These are phyloP conservation scores for Pristionchus exspectatus DNA, from an alignment of 2,888 invertebrate species.

Conservation along the genomic window DNA sequence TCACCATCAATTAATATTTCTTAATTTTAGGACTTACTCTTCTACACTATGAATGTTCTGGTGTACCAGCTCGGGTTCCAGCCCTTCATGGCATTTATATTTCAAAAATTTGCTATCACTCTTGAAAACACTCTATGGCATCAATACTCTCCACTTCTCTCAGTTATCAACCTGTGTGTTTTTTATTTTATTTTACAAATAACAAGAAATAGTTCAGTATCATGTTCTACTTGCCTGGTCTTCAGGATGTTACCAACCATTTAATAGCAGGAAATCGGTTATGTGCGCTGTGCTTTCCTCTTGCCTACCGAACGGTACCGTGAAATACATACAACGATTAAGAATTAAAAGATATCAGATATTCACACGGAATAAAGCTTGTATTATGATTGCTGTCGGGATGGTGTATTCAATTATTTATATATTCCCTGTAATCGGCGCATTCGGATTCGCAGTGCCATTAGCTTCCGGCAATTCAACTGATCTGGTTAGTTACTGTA, in stretches of 20 bases:
- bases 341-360: not conserved
- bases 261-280: slow-evolving; percentile 4
- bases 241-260: not conserved
- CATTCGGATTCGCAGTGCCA: not conserved
- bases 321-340: not conserved
- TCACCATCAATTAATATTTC: not conserved
- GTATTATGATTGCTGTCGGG: not conserved
- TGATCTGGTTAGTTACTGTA: not conserved
- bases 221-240: not conserved
- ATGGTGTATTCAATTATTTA: not conserved
- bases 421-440: slow-evolving; percentile 1
- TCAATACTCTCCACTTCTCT: not conserved
- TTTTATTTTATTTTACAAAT: not conserved
- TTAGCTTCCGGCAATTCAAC: not conserved
- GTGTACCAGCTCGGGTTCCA: slow-evolving; percentile 9
- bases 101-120: not conserved
- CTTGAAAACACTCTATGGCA: not conserved
- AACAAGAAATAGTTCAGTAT: not conserved
- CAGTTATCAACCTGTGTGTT: not conserved
- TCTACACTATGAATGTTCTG: slow-evolving; percentile 3
- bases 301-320: not conserved
- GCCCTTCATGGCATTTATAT: not conserved
- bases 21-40: not conserved
- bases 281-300: not conserved
- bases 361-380: not conserved